Percentiles rank a stretch among this genome's conserved stretches.
phyloP scores from a whole-genome alignment of 2,888 invertebrate species.

The Campoplex capitator region DNA sequence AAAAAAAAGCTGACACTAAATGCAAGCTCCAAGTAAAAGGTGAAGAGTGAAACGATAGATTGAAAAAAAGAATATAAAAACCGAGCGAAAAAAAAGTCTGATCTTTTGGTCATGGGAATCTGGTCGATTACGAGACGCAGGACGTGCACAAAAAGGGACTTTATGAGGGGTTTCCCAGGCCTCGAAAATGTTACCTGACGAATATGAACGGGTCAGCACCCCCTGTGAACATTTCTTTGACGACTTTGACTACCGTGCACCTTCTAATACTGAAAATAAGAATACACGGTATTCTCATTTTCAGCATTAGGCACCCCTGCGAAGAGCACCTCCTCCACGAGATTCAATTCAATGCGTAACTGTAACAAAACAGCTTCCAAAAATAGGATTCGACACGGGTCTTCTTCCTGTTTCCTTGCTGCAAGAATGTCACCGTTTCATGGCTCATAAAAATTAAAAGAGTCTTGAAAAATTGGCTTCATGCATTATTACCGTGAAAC shows the following conservation, averaged over 20 bases:
- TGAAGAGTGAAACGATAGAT: conserved; percentile 36
- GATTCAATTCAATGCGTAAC: not conserved
- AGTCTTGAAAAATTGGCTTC: not conserved
- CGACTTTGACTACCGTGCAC: conserved; percentile 29
- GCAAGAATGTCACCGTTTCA: not conserved
- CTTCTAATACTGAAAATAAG: conserved; percentile 11
- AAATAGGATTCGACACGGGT: not conserved
- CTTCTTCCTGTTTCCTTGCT: not conserved
- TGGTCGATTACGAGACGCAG: conserved; percentile 46
- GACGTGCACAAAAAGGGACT: conserved; percentile 14
- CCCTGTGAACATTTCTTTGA: conserved; percentile 48
- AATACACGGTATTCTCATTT: conserved; percentile 7
- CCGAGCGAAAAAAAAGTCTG: conserved; percentile 21
- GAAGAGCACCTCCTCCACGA: conserved; percentile 16
- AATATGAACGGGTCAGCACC: conserved; percentile 26
- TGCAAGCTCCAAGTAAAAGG: conserved; percentile 5
- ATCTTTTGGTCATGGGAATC: conserved; percentile 35
- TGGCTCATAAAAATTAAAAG: not conserved
- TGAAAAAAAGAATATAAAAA: conserved; percentile 32
- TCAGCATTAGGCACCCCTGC: not conserved
- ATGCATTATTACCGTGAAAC: not conserved
- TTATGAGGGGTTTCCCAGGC: conserved; percentile 51
- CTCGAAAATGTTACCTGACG: conserved; percentile 12
- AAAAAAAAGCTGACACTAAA: conserved; percentile 12
- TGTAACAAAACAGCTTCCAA: not conserved